phyloP scores from a whole-genome alignment of 2,888 invertebrate genomes.

The Augochlorella aurata region DNA sequence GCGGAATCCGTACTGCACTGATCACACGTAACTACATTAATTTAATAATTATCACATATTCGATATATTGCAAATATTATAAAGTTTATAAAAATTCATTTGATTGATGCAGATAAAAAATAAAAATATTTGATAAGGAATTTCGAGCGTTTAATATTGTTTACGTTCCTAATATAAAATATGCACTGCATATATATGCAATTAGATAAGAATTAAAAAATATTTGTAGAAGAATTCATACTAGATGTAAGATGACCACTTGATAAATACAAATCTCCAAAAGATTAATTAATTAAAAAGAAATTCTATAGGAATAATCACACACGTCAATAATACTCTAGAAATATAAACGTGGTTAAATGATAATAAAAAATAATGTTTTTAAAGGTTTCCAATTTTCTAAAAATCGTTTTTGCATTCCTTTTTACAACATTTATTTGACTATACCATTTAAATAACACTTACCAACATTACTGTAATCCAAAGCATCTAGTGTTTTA shows the following conservation, averaged over 20 bases:
- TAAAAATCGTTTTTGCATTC: neutral
- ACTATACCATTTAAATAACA: slow-evolving; percentile 25
- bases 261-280: too few species aligned
- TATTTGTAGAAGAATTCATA: neutral
- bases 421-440: neutral
- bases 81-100: too few species aligned
- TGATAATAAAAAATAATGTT: neutral
- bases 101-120: too few species aligned
- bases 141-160: too few species aligned
- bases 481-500: slow-evolving; percentile 95
- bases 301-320: neutral
- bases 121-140: too few species aligned
- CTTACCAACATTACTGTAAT: slow-evolving; percentile 95
- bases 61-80: too few species aligned
- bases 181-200: neutral
- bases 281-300: neutral
- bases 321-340: neutral
- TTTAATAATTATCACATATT: too few species aligned
- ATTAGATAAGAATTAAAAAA: neutral
- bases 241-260: neutral
- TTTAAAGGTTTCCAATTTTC: neutral
- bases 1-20: too few species aligned
- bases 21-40: too few species aligned
- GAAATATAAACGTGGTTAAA: neutral
- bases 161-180: neutral